Evolutionary conservation across 2,888 invertebrate species (phyloP).

Genomic region (Chrysolina oricalcia): DNA sequence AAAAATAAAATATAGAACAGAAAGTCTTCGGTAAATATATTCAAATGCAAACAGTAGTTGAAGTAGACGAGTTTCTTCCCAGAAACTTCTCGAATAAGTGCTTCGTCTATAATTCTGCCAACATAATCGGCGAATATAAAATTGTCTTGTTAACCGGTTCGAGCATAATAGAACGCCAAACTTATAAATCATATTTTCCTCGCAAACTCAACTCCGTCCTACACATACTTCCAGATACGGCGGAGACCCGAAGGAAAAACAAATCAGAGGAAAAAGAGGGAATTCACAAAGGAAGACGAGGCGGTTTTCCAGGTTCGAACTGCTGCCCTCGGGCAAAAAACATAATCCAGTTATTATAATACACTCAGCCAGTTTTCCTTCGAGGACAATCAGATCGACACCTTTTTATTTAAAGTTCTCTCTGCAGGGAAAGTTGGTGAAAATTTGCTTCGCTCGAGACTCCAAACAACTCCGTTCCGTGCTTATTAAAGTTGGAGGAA

Average conservation of each 20-base stretch:
- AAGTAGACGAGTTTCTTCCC: conserved; percentile 40
- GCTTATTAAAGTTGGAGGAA: conserved; percentile 44
- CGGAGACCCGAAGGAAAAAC: conserved; percentile 57
- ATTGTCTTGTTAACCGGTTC: conserved; percentile 55
- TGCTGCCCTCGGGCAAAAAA: conserved; percentile 57
- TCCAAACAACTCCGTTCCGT: conserved; percentile 36
- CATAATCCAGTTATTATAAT: conserved; percentile 66
- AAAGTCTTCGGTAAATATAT: conserved; percentile 40
- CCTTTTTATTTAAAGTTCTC: conserved; percentile 61
- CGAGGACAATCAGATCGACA: conserved; percentile 60
- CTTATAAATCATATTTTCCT: conserved; percentile 61
- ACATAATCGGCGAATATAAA: conserved; percentile 54
- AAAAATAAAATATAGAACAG: too few relatives aligned
- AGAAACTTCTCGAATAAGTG: conserved; percentile 51
- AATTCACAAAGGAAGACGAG: conserved; percentile 31
- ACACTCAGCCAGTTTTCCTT: conserved; percentile 58
- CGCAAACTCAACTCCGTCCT: conserved; percentile 55
- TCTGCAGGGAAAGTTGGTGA: conserved; percentile 39
- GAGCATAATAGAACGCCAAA: conserved; percentile 58
- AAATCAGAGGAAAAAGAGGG: conserved; percentile 20
- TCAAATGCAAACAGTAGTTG: conserved; percentile 46
- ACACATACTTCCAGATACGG: conserved; percentile 49
- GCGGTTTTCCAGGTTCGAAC: conserved; percentile 52
- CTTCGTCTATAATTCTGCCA: conserved; percentile 32
- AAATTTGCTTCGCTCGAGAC: conserved; percentile 44